Evolutionary conservation across 2,113 vertebrate genomes (phyloP).

Genomic region (Gobius niger): DNA sequence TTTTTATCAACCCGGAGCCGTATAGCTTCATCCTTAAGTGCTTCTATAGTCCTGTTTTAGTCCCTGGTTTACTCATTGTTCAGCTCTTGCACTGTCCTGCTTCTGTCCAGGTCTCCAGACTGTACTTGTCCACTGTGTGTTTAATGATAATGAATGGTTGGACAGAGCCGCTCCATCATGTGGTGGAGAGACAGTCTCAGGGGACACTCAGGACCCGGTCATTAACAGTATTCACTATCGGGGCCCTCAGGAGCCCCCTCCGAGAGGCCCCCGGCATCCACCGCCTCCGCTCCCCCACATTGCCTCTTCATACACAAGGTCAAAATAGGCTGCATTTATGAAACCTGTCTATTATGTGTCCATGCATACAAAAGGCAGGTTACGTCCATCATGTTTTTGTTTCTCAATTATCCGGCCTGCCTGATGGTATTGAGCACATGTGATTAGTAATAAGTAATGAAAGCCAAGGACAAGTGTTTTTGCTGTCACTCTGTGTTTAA

Average conservation of each 20-base stretch:
- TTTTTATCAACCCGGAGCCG: too few species aligned
- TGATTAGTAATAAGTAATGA: too few species aligned
- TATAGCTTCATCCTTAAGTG: background rate
- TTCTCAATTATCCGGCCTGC: too few species aligned
- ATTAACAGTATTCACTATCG: background rate
- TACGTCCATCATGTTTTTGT: background rate
- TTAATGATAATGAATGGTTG: slow-evolving; percentile 4
- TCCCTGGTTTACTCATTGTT: background rate
- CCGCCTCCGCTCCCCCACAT: background rate
- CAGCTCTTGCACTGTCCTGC: too few species aligned
- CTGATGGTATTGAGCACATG: too few species aligned
- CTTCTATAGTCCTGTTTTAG: background rate
- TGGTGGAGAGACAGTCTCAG: background rate
- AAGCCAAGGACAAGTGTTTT: too few species aligned
- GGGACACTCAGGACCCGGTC: background rate
- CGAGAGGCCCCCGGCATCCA: background rate
- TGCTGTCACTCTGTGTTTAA: too few species aligned
- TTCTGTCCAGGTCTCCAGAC: background rate
- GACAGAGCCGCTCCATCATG: background rate
- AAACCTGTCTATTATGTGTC: background rate
- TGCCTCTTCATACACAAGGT: background rate
- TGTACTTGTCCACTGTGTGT: background rate
- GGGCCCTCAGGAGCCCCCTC: background rate
- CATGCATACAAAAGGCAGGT: background rate
- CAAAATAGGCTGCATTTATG: background rate